Evolutionary conservation across 2,888 invertebrate species (phyloP).

Genomic region (Eulithis prunata): DNA sequence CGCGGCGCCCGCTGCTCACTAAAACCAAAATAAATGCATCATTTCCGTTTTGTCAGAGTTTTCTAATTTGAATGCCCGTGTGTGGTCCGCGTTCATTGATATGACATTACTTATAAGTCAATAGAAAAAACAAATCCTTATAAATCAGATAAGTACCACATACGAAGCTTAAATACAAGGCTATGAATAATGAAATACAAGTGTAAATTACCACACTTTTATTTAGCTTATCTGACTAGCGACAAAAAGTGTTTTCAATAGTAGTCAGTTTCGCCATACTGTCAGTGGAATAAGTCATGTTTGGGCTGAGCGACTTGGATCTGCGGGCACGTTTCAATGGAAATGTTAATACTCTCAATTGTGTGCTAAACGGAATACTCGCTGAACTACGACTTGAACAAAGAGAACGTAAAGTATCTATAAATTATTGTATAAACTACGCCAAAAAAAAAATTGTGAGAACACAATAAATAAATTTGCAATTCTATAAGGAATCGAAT

Average conservation of each 20-base stretch:
- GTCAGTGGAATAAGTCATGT: slow-evolving; percentile 44
- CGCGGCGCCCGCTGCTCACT: slow-evolving; percentile 69
- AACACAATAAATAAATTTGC: slow-evolving; percentile 68
- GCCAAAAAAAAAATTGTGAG: slow-evolving; percentile 63
- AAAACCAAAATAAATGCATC: slow-evolving; percentile 73
- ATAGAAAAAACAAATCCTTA: slow-evolving; percentile 54
- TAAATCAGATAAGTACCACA: slow-evolving; percentile 59
- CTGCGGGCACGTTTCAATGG: slow-evolving; percentile 68
- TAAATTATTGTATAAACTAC: slow-evolving; percentile 65
- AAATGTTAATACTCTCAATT: slow-evolving; percentile 77
- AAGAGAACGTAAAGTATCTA: slow-evolving; percentile 63
- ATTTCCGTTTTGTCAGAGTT: slow-evolving; percentile 77
- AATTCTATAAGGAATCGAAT: slow-evolving; percentile 65
- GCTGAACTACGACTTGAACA: slow-evolving; percentile 68
- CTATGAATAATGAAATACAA: slow-evolving; percentile 51
- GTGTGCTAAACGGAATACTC: slow-evolving; percentile 75
- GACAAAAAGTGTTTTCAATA: slow-evolving; percentile 43
- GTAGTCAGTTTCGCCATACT: slow-evolving; percentile 37
- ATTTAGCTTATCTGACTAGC: slow-evolving; percentile 32
- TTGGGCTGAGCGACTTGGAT: slow-evolving; percentile 58
- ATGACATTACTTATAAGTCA: slow-evolving; percentile 66
- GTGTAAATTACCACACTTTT: slow-evolving; percentile 49
- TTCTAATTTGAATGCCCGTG: slow-evolving; percentile 76
- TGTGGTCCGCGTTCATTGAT: slow-evolving; percentile 72
- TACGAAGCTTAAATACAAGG: slow-evolving; percentile 47